Evolutionary conservation across 2,113 vertebrate genomes (phyloP).

Genomic region (Neogobius melanostomus): DNA sequence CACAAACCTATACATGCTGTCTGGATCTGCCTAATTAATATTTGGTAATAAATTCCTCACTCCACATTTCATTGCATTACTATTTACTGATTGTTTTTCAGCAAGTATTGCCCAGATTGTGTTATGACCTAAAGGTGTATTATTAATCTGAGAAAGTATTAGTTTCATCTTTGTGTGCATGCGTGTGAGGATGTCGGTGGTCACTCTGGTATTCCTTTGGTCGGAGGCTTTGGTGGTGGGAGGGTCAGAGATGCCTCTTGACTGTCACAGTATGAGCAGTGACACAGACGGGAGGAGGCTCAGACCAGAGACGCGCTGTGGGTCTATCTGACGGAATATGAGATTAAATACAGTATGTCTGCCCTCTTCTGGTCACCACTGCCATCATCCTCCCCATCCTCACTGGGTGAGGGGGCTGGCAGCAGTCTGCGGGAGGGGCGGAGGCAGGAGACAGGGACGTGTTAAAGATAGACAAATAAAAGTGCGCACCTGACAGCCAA

Average conservation of each 20-base stretch:
- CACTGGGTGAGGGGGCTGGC: constrained; percentile 4
- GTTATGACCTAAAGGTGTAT: not conserved
- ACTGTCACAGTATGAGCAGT: constrained; percentile 23
- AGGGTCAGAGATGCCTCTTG: constrained; percentile 30
- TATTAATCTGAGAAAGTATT: not conserved
- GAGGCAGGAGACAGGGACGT: not conserved
- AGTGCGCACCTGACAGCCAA: constrained; percentile 9
- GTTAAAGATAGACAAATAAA: constrained; percentile 1
- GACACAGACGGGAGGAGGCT: constrained; percentile 4
- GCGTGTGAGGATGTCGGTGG: not conserved
- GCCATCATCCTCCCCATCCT: constrained; percentile 48
- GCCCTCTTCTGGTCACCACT: constrained; percentile 85
- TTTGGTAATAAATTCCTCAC: no score
- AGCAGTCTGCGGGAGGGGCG: not conserved
- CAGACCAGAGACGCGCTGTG: constrained; percentile 4
- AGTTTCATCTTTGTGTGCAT: not conserved
- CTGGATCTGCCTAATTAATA: no score
- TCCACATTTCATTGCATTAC: not conserved
- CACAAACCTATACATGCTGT: no score
- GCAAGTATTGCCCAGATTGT: not conserved
- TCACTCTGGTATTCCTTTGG: constrained; percentile 5
- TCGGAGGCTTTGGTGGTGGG: not conserved
- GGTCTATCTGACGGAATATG: constrained; percentile 54
- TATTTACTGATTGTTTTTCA: no score
- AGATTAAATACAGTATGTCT: constrained; percentile 82